A percentile compares a stretch with the other conserved stretches of the same genome.
Evolutionary conservation across 2,888 invertebrate species (phyloP).

Genomic region (Portevinia maculata): DNA sequence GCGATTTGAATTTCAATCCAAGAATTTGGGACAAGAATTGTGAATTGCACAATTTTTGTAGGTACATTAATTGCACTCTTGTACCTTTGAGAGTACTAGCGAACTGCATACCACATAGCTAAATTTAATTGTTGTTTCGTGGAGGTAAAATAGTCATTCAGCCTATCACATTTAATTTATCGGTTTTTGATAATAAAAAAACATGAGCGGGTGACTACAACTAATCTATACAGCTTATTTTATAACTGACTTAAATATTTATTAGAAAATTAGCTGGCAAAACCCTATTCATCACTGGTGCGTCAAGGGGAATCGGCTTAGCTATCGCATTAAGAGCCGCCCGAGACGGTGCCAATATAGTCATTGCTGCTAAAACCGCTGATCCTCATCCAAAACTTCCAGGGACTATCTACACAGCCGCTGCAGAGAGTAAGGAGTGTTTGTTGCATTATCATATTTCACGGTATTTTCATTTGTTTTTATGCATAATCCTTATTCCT

Average conservation of each 20-base stretch:
- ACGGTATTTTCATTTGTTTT: too few relatives aligned
- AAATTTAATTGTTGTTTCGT: too few relatives aligned
- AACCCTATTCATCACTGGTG: conserved; percentile 97
- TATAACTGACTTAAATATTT: conserved; percentile 4
- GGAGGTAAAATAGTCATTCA: too few relatives aligned
- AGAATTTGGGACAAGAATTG: too few relatives aligned
- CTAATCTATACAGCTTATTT: neutral
- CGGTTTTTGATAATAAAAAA: too few relatives aligned
- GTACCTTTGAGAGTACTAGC: too few relatives aligned
- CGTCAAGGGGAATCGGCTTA: conserved; percentile 97
- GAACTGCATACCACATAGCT: too few relatives aligned
- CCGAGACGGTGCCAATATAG: conserved; percentile 92
- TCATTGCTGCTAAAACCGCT: conserved; percentile 94
- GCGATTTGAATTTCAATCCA: too few relatives aligned
- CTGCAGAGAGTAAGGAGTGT: conserved; percentile 87
- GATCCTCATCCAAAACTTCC: conserved; percentile 86
- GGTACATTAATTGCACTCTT: too few relatives aligned
- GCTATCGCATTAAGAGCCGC: conserved; percentile 96
- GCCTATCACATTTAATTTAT: too few relatives aligned
- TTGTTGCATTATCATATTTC: neutral
- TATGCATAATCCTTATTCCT: too few relatives aligned
- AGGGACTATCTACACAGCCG: conserved; percentile 93
- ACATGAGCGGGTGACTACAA: neutral
- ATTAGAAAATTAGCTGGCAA: conserved; percentile 88
- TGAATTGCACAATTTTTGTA: too few relatives aligned